Percentiles rank a stretch among this genome's conserved stretches.
phyloP scores from a whole-genome alignment of 2,797 vertebrate genomes.

The Fratercula arctica region DNA sequence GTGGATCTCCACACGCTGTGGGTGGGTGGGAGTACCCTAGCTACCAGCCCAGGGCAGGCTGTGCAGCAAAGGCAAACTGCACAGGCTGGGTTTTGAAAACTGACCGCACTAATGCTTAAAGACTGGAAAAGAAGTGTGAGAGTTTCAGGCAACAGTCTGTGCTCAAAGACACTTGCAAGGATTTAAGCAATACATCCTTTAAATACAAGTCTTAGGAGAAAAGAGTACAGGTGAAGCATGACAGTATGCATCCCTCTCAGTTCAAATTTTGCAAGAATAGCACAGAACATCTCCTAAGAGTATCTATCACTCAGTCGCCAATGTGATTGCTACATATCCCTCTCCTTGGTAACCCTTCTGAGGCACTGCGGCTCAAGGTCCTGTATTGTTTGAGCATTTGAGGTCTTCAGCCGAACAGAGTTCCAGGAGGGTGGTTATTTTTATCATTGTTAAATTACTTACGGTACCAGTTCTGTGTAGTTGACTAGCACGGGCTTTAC shows the following conservation, averaged over 20 bases:
- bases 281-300: not conserved
- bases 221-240: not conserved
- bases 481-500: not conserved
- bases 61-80: not conserved
- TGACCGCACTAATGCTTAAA: fast-evolving
- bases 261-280: not conserved
- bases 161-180: not conserved
- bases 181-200: not conserved
- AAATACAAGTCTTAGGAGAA: not conserved
- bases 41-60: not conserved
- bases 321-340: not conserved
- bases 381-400: not conserved
- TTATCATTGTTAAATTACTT: not conserved
- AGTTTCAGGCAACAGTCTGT: not conserved
- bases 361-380: not conserved
- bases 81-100: not conserved
- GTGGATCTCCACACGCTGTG: fast-evolving
- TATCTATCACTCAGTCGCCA: not conserved
- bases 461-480: not conserved
- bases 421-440: not conserved
- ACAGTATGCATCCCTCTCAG: not conserved
- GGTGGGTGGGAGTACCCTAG: not conserved
- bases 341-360: not conserved
- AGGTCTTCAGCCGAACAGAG: not conserved
- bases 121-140: not conserved